phyloP scores from a whole-genome alignment of 2,113 vertebrate species.

The Syngnathus typhle region DNA sequence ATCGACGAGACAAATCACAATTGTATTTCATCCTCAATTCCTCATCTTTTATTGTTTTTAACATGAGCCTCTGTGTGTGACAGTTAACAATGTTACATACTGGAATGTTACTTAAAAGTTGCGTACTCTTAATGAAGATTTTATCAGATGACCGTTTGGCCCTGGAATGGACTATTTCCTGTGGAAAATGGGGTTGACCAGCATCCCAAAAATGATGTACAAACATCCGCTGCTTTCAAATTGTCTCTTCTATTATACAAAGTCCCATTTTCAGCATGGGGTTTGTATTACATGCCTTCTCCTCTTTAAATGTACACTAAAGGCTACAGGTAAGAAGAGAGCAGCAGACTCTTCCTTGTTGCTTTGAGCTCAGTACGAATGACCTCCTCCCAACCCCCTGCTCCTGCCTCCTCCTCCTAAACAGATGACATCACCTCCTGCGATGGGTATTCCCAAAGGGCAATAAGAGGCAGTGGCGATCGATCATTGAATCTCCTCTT shows the following conservation, averaged over 20 bases:
- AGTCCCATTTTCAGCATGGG: background rate
- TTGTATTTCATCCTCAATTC: too few relatives aligned
- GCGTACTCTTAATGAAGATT: background rate
- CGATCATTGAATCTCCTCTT: conserved; percentile 21
- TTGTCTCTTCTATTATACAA: background rate
- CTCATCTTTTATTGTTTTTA: background rate
- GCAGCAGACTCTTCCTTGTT: conserved; percentile 15
- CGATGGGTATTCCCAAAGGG: conserved; percentile 39
- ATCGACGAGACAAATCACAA: too few relatives aligned
- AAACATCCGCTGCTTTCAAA: background rate
- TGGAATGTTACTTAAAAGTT: background rate
- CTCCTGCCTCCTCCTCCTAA: conserved; percentile 4
- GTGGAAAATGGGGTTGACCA: too few relatives aligned
- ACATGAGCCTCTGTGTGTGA: background rate
- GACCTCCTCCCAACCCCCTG: conserved; percentile 33
- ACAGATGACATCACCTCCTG: conserved; percentile 54
- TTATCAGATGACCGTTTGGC: background rate
- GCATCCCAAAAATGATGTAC: background rate
- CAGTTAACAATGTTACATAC: background rate
- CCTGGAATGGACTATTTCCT: too few relatives aligned
- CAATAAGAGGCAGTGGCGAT: conserved; percentile 39
- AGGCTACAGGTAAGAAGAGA: conserved; percentile 18
- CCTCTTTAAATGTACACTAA: conserved; percentile 1
- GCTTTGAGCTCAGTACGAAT: conserved; percentile 50
- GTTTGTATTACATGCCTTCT: background rate